Base-by-base conservation (phyloP, 1,140 invertebrate species). In the Chrysopa pallens region DNA sequence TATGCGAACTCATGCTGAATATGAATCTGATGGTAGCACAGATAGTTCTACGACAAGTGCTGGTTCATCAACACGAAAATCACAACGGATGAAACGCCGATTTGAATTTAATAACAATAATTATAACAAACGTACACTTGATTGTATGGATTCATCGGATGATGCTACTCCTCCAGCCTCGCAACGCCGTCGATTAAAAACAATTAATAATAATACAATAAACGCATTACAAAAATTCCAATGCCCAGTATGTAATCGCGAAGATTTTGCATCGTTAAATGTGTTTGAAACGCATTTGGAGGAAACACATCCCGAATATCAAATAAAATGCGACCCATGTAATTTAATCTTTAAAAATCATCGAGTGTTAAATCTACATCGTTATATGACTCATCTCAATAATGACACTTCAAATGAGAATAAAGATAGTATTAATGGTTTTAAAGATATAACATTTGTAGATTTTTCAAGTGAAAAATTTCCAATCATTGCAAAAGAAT, bases 381-480 rank as follows among this genome's bases (percentile, higher is more conserved):
- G 69, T 29, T 69, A 62, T 49, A 72, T 70, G 51, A 11, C 2
- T 12, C 61, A 79, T 48, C 66, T 61, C 15, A 66, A 63, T 42
- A 65, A 70, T 29, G 51, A 57, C 1, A 59, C 55, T 42, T 33
- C 31, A 42, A 46, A 15, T 43, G 42, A 44, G 23, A 37, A 40
- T n/a, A 44, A 43, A 12, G 52, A 50, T 36, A 48, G 50, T 14
- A 27, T 29, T n/a, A 57, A 72, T 1, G 78, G 80, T 4, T 86
- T 81, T 54, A 67, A 76, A 40, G 80, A 87, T 57, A 58, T 84
- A n/a, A 76, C 72, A 4, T 84, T 82, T 53, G 70, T 81, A 1
- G 81, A 87, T 52, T 88, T 86, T 51, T 78, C 82, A 0, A 74
- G 70, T 23, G 67, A 72, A 37, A 87, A 87, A 54, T 86, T 84